A percentile compares a stretch with the other conserved stretches of the same genome.
phyloP scores from a whole-genome alignment of 2,113 vertebrate species.

The Cichladusa arquata region DNA sequence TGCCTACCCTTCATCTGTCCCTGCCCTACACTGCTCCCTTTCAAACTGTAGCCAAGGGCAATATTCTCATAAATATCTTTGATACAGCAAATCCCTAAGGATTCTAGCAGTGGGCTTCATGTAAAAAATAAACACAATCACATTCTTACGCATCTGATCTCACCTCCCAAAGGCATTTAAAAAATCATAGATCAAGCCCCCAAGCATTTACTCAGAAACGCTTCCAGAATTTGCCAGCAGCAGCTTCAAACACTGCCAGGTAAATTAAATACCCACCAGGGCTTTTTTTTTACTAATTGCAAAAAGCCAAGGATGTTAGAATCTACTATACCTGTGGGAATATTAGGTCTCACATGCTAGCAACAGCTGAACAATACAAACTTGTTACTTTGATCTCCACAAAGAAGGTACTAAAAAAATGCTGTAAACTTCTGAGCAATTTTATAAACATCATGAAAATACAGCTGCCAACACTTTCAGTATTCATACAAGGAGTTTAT shows the following conservation, averaged over 20 bases:
- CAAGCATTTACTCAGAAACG: neutral
- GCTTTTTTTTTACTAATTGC: neutral
- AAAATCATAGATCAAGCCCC: neutral
- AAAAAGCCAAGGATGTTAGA: neutral
- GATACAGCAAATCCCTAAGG: constrained; percentile 30
- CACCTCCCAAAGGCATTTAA: neutral
- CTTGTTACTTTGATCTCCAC: neutral
- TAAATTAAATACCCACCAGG: neutral
- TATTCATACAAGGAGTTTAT: neutral
- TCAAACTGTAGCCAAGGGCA: neutral
- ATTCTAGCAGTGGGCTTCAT: neutral
- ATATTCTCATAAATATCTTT: constrained; percentile 22
- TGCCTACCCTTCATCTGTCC: neutral
- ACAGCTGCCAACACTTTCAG: neutral
- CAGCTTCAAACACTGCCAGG: neutral
- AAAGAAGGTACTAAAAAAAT: neutral
- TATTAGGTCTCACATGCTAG: neutral
- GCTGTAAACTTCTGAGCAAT: neutral
- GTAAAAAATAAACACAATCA: constrained; percentile 36
- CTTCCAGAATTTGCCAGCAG: neutral
- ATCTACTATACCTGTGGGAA: neutral
- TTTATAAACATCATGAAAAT: neutral
- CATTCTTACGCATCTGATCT: neutral
- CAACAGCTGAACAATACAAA: neutral
- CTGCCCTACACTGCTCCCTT: neutral